Base-by-base conservation (phyloP, 2,797 vertebrate genomes). In the Chelidonichthys spinosus region DNA sequence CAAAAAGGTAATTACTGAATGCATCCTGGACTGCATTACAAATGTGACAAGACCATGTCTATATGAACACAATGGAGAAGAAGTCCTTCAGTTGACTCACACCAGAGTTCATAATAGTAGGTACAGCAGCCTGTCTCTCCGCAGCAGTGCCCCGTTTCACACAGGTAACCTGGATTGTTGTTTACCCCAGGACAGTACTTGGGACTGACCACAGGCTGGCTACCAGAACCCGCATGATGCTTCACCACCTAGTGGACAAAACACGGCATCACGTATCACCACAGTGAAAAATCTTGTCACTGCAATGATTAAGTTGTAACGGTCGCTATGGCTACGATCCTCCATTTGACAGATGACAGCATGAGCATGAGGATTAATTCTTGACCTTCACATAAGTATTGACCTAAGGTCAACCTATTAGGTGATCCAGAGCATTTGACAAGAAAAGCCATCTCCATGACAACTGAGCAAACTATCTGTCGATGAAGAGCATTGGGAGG, bases 101-200 rank as follows among this genome's bases (percentile, higher is more conserved):
- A 97, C 97, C 97, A 98, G 78, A 98, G 95, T 85, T 98, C 97
- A 81, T 97, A 98, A 89, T 97, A 98, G 93, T 97, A 97, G 74
- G 96, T 97, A 74, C 96, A 98, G 95, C 97, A 98, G 91, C 96
- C 96, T 1, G 95, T 97, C 92, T 97, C 97, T 77, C 96, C 97
- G 11, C 97, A 98, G 95, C 97, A 98, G 94, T 97, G 96, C 33
- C 97, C 97, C 0, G 95, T 97, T 84, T 97, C 97, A 92, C 97
- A 98, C 86, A 96, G 94, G 89, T 97, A 98, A 49, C 96, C 96
- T 63, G 94, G 95, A 72, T 94, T 95, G 91, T 94, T 96, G 90
- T 96, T 96, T 46, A 95, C 92, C 62, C 96, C 97, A 1, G 96
- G 95, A 86, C 97, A 98, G 84, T 93, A 95, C 90, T 96, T 93